These are phyloP conservation scores for Uropetala carovei DNA, from an alignment of 2,888 invertebrate species.

Conservation along the genomic window DNA sequence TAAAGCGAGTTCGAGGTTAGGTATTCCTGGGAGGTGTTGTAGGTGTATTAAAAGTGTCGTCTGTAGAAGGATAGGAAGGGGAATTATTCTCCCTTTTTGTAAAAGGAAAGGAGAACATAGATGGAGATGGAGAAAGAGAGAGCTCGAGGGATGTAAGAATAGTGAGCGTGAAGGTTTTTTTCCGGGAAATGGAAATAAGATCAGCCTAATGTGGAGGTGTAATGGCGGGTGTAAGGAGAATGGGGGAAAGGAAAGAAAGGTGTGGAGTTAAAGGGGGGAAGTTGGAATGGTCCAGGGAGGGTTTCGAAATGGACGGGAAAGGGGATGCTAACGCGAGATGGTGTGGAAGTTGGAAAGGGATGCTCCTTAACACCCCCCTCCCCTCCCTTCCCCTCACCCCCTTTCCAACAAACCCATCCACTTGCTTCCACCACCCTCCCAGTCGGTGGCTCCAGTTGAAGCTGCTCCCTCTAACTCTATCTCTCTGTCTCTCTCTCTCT, in stretches of 20 bases:
- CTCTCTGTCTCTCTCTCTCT: no score
- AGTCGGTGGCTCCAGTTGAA: not conserved
- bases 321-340: not conserved
- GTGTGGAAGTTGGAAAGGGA: no score
- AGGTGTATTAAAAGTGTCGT: not conserved
- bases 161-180: no score
- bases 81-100: not conserved
- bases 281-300: not conserved
- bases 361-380: no score
- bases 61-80: not conserved
- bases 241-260: not conserved
- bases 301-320: not conserved
- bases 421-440: no score
- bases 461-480: not conserved
- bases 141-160: no score
- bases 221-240: constrained; percentile 4
- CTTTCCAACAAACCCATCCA: no score
- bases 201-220: constrained; percentile 33
- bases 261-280: not conserved
- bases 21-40: not conserved
- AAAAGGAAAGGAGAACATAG: not conserved
- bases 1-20: no score
- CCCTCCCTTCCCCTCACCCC: not conserved
- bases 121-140: not conserved
- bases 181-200: constrained; percentile 47